A percentile compares a stretch with the other conserved stretches of the same genome.
phyloP scores from a whole-genome alignment of 2,113 vertebrate genomes.

The Aspiorhynchus laticeps region DNA sequence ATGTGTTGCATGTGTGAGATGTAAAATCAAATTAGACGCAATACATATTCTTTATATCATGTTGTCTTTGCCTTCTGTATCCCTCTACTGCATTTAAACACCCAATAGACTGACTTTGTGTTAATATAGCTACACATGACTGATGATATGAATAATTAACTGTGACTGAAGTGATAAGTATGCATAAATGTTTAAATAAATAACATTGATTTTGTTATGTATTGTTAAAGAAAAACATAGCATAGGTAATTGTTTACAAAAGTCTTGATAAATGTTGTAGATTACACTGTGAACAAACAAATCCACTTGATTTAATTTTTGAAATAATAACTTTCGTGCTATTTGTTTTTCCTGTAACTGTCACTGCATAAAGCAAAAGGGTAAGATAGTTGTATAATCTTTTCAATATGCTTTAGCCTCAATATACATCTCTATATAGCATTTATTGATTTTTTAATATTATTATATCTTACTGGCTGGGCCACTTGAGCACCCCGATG shows the following conservation, averaged over 20 bases:
- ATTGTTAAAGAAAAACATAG: background rate
- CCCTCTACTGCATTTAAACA: too few relatives aligned
- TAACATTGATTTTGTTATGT: constrained; percentile 11
- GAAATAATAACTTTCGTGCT: constrained; percentile 22
- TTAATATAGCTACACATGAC: constrained; percentile 28
- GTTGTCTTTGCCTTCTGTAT: background rate
- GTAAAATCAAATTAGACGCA: background rate
- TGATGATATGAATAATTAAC: constrained; percentile 46
- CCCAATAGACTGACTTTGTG: background rate
- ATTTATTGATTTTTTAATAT: background rate
- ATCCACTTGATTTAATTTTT: constrained; percentile 37
- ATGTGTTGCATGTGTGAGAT: background rate
- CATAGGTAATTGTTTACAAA: background rate
- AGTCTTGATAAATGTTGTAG: constrained; percentile 1
- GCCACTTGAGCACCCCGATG: background rate
- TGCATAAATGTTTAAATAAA: constrained; percentile 49
- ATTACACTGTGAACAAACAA: constrained; percentile 45
- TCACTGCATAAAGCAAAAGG: background rate
- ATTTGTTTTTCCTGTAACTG: constrained; percentile 13
- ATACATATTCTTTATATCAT: background rate
- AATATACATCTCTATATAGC: background rate
- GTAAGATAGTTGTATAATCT: background rate
- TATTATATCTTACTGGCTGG: background rate
- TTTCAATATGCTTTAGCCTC: background rate
- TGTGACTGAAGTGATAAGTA: constrained; percentile 45